Base-by-base conservation (phyloP, 1,140 invertebrate genomes). In the Cydia pomonella region DNA sequence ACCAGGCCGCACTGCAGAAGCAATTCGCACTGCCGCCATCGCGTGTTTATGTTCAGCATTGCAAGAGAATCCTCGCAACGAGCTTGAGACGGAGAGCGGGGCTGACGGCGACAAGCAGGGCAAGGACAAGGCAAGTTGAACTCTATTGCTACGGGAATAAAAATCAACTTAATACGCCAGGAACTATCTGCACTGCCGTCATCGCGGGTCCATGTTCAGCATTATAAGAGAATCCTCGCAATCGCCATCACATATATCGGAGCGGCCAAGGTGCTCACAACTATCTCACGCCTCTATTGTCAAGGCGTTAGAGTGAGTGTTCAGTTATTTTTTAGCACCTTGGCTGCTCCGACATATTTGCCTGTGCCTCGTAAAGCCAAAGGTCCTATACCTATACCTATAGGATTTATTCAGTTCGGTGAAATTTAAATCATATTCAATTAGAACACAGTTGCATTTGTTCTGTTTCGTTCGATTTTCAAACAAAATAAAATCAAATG, bases 1-100 rank as follows among this genome's bases (percentile, higher is more conserved):
- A 21, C 96, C 97, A n/a, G 97, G 98, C 0, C 94, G 95, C 29
- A 95, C 95, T 18, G 96, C 97, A 0, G 96, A 96, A 84, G 96
- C 96, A 4, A 95, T 98, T 76, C 93, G 97, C 72, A 97, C 97
- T 0, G 95, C 97, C 53, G 96, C 97, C 10, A 94, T 96, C 2
- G 95, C 96, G 7, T 97, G 97, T 79, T 84, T 98, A 1, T 96
- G 96, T 86, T 93, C 96, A 0, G 84, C 97, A 18, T 83, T 97
- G 5, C 94, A 96, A 75, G 95, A 95, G 47, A 93, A 93, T 6
- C 82, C 90, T 0, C 63, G 74, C 3, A 80, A 84, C 2, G 73
- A 83, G 12, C 18, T 75, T 3, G 1, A 47, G 53, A 72, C 73
- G 12, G 80, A 79, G 13, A 74, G 74, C 53, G 82, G 80, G 0